phyloP scores from a whole-genome alignment of 2,888 invertebrate species.

The Plebejus argus region DNA sequence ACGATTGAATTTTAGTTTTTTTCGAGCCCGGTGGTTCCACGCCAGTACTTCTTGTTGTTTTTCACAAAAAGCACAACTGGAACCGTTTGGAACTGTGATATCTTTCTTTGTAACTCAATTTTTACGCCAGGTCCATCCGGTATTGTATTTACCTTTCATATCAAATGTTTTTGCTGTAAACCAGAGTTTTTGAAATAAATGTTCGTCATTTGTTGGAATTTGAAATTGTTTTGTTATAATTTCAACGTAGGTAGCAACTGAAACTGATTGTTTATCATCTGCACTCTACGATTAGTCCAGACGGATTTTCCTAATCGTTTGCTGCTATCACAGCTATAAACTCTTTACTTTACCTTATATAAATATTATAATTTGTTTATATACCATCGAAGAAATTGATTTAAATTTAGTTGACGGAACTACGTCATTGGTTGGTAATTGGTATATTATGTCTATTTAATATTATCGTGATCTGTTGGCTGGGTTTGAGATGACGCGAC shows the following conservation, averaged over 20 bases:
- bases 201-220: neutral
- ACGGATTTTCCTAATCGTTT: neutral
- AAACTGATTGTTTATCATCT: neutral
- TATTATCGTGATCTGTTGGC: too few species aligned
- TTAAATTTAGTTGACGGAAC: too few species aligned
- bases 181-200: neutral
- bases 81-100: conserved; percentile 47
- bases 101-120: conserved; percentile 41
- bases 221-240: neutral
- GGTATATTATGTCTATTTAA: too few species aligned
- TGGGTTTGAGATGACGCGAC: too few species aligned
- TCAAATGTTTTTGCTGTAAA: neutral
- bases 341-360: too few species aligned
- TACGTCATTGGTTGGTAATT: too few species aligned
- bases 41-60: conserved; percentile 52
- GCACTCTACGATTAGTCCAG: too few species aligned
- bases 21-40: conserved; percentile 56
- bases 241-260: neutral
- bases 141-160: conserved; percentile 30
- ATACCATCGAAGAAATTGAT: too few species aligned
- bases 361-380: too few species aligned
- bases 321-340: neutral
- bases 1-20: conserved; percentile 53
- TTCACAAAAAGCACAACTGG: conserved; percentile 53
- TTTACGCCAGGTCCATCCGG: conserved; percentile 20